A percentile compares a stretch with the other conserved stretches of the same genome.
Evolutionary conservation across 2,888 invertebrate species (phyloP).

Genomic region (Lochmaea crataegi): DNA sequence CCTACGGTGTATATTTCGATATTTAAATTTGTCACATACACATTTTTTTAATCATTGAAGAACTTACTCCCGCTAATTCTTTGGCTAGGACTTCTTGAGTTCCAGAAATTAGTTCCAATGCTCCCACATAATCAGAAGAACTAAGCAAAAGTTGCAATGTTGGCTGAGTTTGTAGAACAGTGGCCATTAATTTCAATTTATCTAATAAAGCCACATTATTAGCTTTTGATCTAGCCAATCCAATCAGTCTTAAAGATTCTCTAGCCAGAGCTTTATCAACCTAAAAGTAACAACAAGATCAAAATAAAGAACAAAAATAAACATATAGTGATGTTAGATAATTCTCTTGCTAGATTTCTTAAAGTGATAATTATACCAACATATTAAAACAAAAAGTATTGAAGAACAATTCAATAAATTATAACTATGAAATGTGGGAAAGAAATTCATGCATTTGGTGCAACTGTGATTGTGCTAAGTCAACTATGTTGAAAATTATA

Average conservation of each 20-base stretch:
- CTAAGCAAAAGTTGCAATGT: slow-evolving; percentile 95
- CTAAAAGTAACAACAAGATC: not conserved
- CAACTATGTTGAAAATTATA: too few relatives aligned
- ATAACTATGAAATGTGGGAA: too few relatives aligned
- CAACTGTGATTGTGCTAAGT: too few relatives aligned
- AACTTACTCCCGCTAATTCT: slow-evolving; percentile 80
- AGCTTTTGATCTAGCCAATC: slow-evolving; percentile 73
- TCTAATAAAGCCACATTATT: slow-evolving; percentile 77
- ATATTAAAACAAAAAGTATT: too few relatives aligned
- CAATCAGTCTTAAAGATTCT: slow-evolving; percentile 83
- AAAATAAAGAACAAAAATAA: too few relatives aligned
- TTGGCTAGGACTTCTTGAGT: slow-evolving; percentile 94
- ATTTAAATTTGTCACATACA: not conserved
- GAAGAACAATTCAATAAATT: too few relatives aligned
- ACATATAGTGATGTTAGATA: too few relatives aligned
- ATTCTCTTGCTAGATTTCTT: too few relatives aligned
- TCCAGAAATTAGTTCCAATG: slow-evolving; percentile 94
- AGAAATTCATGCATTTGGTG: too few relatives aligned
- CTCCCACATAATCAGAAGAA: slow-evolving; percentile 97
- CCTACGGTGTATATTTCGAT: slow-evolving; percentile 17
- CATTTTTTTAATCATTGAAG: not conserved
- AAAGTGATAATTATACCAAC: too few relatives aligned
- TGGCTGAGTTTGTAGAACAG: slow-evolving; percentile 97
- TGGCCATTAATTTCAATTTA: slow-evolving; percentile 89
- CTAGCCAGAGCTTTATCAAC: slow-evolving; percentile 83